These are phyloP conservation scores for Exocentrus adspersus DNA, from an alignment of 2,888 invertebrate genomes.

Conservation along the genomic window DNA sequence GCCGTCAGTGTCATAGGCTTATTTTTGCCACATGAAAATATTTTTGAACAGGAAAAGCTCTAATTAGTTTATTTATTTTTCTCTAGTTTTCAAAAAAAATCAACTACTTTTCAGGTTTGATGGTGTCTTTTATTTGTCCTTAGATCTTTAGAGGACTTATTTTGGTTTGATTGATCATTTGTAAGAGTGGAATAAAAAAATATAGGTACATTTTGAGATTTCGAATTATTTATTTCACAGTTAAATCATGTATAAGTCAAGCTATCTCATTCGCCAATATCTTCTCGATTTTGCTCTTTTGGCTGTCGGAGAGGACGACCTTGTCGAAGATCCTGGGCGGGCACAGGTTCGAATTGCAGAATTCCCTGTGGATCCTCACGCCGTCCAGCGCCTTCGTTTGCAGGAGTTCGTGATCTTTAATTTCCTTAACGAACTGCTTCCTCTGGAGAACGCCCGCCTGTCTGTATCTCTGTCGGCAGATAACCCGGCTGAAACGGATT, in stretches of 20 bases:
- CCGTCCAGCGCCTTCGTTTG: conserved; percentile 73
- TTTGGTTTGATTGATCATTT: too few species aligned
- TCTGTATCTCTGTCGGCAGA: conserved; percentile 72
- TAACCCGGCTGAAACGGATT: conserved; percentile 67
- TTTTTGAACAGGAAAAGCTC: too few species aligned
- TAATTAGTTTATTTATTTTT: too few species aligned
- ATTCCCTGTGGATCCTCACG: conserved; percentile 72
- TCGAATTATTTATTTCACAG: background rate
- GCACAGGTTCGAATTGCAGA: conserved; percentile 68
- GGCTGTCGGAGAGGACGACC: conserved; percentile 53
- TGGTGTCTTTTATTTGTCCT: too few species aligned
- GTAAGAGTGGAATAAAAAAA: background rate
- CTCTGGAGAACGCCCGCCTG: conserved; percentile 66
- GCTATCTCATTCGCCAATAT: conserved; percentile 37
- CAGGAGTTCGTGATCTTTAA: conserved; percentile 70
- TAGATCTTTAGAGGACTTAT: too few species aligned
- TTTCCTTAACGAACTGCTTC: conserved; percentile 71
- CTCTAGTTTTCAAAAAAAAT: too few species aligned
- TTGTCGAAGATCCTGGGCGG: conserved; percentile 53
- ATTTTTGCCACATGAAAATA: too few species aligned
- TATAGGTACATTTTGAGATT: background rate
- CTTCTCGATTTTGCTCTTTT: conserved; percentile 55
- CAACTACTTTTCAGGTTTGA: too few species aligned
- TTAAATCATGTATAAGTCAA: background rate
- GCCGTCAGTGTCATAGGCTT: background rate